Conservation (phyloP, 2,888 invertebrate species). For the Drosophila barbarae region DNA sequence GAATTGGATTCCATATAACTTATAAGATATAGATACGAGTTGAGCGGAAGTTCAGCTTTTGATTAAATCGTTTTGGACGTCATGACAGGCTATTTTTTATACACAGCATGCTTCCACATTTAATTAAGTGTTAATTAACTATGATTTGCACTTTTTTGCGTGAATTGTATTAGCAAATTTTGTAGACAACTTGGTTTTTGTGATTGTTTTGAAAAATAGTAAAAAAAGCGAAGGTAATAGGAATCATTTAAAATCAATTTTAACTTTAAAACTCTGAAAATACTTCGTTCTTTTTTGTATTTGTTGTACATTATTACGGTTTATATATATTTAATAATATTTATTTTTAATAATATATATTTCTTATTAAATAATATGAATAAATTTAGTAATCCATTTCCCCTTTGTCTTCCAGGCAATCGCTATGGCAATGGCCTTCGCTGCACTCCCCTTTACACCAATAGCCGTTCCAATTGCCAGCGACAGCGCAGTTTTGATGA, state of each 20-base stretch:
- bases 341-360: background rate
- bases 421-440: slow-evolving; percentile 71
- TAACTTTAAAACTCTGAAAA: background rate
- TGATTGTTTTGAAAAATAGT: background rate
- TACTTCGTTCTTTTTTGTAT: background rate
- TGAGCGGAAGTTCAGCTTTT: slow-evolving; percentile 3
- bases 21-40: background rate
- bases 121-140: background rate
- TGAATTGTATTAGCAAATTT: background rate
- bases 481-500: slow-evolving; percentile 80
- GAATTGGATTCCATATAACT: slow-evolving; percentile 10
- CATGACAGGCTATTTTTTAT: background rate
- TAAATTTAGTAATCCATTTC: background rate
- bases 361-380: no score
- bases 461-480: slow-evolving; percentile 61
- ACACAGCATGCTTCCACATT: background rate
- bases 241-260: background rate
- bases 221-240: no score
- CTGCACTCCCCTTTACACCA: slow-evolving; percentile 56
- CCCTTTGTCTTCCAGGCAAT: slow-evolving; percentile 45
- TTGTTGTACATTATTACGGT: background rate
- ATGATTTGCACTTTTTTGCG: slow-evolving; percentile 2
- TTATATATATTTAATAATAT: no score
- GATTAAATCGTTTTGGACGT: background rate
- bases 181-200: background rate